Percentiles rank a stretch among this genome's conserved stretches.
Evolutionary conservation across 2,113 vertebrate species (phyloP).

Genomic region (Pachyramphus minor): DNA sequence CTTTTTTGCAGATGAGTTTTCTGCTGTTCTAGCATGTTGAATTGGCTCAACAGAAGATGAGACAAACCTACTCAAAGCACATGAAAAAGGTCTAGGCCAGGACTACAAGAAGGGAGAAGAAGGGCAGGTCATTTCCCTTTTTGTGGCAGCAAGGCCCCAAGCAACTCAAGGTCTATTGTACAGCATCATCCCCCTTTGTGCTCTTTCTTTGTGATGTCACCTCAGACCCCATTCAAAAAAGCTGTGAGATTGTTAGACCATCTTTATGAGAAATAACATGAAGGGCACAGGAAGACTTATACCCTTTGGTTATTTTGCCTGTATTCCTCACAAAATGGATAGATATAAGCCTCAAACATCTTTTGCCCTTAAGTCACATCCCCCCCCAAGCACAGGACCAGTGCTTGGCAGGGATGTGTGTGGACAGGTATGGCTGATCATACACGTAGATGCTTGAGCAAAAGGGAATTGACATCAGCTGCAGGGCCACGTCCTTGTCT

Average conservation of each 20-base stretch:
- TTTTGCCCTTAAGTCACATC: background rate
- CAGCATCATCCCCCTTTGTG: background rate
- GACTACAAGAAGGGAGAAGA: background rate
- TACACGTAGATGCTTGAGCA: background rate
- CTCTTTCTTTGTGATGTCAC: accelerated
- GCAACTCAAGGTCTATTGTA: background rate
- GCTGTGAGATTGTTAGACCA: background rate
- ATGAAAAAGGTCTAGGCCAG: background rate
- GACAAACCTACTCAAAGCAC: background rate
- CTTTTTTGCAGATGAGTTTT: background rate
- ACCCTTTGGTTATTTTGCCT: background rate
- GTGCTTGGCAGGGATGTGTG: background rate
- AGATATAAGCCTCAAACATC: background rate
- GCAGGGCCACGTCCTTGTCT: background rate
- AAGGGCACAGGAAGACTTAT: background rate
- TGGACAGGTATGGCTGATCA: no score
- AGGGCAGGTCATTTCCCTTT: background rate
- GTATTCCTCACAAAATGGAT: background rate
- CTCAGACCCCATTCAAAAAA: background rate
- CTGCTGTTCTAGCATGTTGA: background rate
- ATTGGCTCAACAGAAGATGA: background rate
- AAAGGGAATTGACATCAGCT: background rate
- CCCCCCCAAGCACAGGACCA: background rate
- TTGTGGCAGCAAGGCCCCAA: background rate
- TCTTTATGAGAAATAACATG: background rate